Percentiles rank a stretch among this genome's conserved stretches.
Evolutionary conservation across 2,113 vertebrate genomes (phyloP).

Genomic region (Brienomyrus brachyistius): DNA sequence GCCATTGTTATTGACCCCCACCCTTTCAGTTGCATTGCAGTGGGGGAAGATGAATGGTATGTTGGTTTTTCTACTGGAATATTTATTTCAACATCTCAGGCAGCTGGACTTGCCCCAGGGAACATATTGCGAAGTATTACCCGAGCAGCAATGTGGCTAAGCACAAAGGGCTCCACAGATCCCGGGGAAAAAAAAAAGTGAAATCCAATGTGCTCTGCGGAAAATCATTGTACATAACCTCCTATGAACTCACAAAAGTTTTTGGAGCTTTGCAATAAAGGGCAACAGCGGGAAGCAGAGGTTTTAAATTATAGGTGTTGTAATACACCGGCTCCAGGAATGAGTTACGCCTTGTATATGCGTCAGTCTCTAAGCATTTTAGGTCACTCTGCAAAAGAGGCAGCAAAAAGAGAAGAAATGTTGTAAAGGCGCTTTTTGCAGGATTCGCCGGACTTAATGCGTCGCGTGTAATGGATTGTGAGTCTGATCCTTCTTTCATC

Average conservation of each 20-base stretch:
- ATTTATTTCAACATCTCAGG: conserved; percentile 9
- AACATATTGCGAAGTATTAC: conserved; percentile 4
- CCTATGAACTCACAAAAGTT: conserved; percentile 5
- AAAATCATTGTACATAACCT: conserved; percentile 13
- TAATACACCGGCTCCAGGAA: not conserved
- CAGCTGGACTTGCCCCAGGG: conserved; percentile 5
- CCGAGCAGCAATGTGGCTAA: not conserved
- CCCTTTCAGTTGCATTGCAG: not conserved
- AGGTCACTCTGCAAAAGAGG: not conserved
- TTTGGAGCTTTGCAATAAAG: not conserved
- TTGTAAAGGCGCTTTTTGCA: not conserved
- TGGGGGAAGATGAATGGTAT: not conserved
- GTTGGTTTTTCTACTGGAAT: not conserved
- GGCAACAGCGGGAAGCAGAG: not conserved
- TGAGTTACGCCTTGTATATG: not conserved
- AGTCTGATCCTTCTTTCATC: not conserved
- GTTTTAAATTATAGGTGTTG: conserved; percentile 5
- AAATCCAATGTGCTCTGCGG: conserved; percentile 1
- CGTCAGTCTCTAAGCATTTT: not conserved
- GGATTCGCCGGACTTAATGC: not conserved
- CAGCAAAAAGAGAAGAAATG: not conserved
- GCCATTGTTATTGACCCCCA: not conserved
- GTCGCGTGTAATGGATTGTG: not conserved
- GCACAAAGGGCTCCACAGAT: not conserved
- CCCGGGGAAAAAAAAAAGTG: not conserved